These are phyloP conservation scores for Sylvicapra grimmia DNA, from an alignment of 2,113 vertebrate genomes.

Conservation along the genomic window DNA sequence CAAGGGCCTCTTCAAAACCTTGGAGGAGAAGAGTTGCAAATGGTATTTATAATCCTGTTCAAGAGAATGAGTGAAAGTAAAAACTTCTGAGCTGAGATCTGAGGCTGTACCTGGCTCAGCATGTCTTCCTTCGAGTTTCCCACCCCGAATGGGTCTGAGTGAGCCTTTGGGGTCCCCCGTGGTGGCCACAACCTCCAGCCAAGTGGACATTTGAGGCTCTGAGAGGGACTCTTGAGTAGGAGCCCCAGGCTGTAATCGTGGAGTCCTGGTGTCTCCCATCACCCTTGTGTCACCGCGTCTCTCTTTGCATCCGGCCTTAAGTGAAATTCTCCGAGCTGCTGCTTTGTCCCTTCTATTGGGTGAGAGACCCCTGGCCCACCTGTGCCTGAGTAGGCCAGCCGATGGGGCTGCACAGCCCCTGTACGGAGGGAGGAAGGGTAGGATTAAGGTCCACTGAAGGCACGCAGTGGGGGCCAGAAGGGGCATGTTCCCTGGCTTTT, in stretches of 20 bases:
- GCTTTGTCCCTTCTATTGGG: neutral
- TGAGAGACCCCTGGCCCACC: neutral
- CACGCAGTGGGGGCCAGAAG: neutral
- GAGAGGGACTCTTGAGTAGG: neutral
- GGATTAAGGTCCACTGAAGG: neutral
- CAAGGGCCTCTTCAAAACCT: neutral
- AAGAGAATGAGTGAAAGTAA: neutral
- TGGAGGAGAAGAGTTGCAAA: neutral
- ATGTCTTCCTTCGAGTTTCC: neutral
- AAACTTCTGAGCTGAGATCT: neutral
- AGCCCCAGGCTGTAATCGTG: neutral
- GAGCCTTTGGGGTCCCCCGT: neutral
- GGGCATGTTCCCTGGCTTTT: neutral
- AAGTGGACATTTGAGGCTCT: neutral
- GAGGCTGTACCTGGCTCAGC: neutral
- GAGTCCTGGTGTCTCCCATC: neutral
- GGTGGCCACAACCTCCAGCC: neutral
- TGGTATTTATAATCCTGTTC: neutral
- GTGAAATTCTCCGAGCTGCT: neutral
- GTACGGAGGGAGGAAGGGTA: neutral
- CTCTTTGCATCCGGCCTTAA: neutral
- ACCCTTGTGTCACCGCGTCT: fast-evolving
- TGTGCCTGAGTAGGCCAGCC: fast-evolving
- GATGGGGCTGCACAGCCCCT: neutral
- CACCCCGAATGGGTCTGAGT: neutral